Evolutionary conservation across 2,113 vertebrate species (phyloP).

Genomic region (Mustelus asterias): DNA sequence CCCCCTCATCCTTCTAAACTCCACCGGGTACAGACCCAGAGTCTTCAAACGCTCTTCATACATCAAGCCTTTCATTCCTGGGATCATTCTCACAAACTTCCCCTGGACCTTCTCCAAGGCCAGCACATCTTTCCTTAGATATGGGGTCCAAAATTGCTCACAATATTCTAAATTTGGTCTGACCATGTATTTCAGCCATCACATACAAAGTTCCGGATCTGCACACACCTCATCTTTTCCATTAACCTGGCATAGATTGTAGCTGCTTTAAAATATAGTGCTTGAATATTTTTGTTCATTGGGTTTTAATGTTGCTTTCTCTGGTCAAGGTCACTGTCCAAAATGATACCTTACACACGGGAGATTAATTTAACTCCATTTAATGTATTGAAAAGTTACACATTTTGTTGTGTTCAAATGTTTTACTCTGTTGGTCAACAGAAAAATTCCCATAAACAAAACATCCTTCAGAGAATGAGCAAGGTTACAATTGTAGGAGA

Average conservation of each 20-base stretch:
- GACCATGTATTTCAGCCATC: background rate
- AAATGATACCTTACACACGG: background rate
- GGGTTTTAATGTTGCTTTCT: background rate
- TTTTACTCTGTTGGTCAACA: background rate
- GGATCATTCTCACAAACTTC: too few species aligned
- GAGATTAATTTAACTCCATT: background rate
- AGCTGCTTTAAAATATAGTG: background rate
- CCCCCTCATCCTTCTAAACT: too few species aligned
- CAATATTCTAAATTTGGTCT: too few species aligned
- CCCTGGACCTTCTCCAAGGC: too few species aligned
- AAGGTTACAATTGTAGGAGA: background rate
- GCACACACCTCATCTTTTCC: background rate
- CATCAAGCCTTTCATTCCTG: too few species aligned
- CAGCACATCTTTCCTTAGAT: too few species aligned
- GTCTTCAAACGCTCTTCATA: too few species aligned
- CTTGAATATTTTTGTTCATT: background rate
- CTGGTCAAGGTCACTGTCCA: background rate
- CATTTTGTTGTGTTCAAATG: background rate
- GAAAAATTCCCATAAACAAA: background rate
- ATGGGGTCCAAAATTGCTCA: too few species aligned
- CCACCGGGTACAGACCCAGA: too few species aligned
- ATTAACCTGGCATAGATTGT: background rate
- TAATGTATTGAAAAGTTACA: background rate
- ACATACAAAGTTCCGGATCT: background rate
- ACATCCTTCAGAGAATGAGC: background rate